Evolutionary conservation across 2,113 vertebrate species (phyloP).

Genomic region (Leptobrachium leishanense): DNA sequence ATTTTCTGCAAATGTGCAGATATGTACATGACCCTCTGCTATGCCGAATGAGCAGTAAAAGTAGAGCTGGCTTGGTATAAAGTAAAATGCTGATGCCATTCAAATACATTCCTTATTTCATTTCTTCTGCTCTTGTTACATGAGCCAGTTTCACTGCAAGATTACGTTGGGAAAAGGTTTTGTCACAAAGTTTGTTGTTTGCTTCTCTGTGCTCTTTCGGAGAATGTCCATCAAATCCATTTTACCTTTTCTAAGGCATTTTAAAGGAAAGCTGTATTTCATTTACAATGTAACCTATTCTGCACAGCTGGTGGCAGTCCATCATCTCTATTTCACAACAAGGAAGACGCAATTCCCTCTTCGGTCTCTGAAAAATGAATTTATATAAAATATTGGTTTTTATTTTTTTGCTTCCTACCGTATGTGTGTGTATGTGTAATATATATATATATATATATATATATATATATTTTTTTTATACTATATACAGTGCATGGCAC

Average conservation of each 20-base stretch:
- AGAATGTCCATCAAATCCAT: constrained; percentile 32
- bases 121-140: constrained; percentile 28
- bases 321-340: constrained; percentile 31
- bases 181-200: constrained; percentile 34
- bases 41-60: constrained; percentile 26
- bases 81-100: constrained; percentile 35
- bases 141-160: constrained; percentile 14
- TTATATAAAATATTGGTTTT: background rate
- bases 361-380: constrained; percentile 9
- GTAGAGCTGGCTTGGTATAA: constrained; percentile 24
- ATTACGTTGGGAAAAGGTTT: constrained; percentile 17
- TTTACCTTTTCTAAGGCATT: constrained; percentile 14
- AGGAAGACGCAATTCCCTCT: constrained; percentile 31
- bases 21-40: constrained; percentile 33
- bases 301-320: constrained; percentile 39
- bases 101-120: constrained; percentile 30
- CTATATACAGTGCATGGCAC: no score
- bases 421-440: no score
- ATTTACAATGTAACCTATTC: constrained; percentile 44
- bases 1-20: constrained; percentile 35
- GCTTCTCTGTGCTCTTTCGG: constrained; percentile 26
- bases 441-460: no score
- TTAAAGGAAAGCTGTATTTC: constrained; percentile 42
- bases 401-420: no score
- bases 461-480: no score